Percentiles rank a stretch among this genome's conserved stretches.
Conservation (phyloP, 2,113 vertebrate genomes). For the Arvicanthis niloticus region DNA sequence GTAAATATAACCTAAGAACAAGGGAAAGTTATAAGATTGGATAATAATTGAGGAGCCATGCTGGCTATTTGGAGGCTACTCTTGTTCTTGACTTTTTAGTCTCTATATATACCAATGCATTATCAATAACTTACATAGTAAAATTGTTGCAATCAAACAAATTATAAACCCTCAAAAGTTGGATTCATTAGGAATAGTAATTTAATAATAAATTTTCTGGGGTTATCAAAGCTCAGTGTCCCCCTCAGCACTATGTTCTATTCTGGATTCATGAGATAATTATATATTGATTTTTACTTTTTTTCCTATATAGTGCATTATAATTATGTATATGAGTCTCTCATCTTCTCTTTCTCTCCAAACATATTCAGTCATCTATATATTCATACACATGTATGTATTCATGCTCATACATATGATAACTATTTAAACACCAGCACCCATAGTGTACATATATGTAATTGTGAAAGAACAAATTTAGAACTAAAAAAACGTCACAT, state of each 20-base stretch:
- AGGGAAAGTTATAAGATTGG: neutral
- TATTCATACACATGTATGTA: neutral
- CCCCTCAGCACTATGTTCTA: neutral
- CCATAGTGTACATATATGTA: neutral
- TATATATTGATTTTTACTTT: neutral
- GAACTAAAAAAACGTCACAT: neutral
- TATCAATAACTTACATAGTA: neutral
- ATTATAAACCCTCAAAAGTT: neutral
- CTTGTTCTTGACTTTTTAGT: neutral
- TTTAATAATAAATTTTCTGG: neutral
- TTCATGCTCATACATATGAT: neutral
- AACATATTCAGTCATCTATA: neutral
- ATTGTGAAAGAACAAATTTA: neutral
- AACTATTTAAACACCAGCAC: neutral
- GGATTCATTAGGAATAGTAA: neutral
- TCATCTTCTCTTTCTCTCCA: neutral
- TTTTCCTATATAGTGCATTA: neutral
- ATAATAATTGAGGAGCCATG: neutral
- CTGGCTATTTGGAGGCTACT: rapidly evolving
- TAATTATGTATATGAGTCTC: neutral
- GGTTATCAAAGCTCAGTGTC: neutral
- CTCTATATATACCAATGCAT: neutral
- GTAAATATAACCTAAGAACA: neutral
- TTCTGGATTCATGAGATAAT: neutral
- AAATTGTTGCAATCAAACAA: neutral